A percentile compares a stretch with the other conserved stretches of the same genome.
These are phyloP conservation scores for Notodonta dromedarius DNA, from an alignment of 2,888 invertebrate genomes.

Conservation along the genomic window DNA sequence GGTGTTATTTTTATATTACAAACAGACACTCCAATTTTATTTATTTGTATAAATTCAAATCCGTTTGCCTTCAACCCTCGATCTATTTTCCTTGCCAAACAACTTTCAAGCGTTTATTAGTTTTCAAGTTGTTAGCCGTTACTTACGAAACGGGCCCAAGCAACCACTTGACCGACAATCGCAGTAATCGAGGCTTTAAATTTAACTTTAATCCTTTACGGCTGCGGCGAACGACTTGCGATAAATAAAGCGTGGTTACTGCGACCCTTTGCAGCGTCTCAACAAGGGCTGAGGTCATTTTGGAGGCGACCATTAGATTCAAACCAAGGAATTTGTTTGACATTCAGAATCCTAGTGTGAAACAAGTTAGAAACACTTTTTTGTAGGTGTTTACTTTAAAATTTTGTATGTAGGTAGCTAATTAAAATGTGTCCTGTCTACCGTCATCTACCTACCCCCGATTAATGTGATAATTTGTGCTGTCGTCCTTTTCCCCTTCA, in stretches of 20 bases:
- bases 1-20: too few species aligned
- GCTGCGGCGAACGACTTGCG: slow-evolving; percentile 26
- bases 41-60: too few species aligned
- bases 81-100: slow-evolving; percentile 4
- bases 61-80: neutral
- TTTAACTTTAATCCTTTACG: slow-evolving; percentile 38
- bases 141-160: slow-evolving; percentile 16
- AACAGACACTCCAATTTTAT: too few species aligned
- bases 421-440: too few species aligned
- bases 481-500: too few species aligned
- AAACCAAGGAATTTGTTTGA: slow-evolving; percentile 5
- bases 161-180: slow-evolving; percentile 37
- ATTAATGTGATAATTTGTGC: too few species aligned
- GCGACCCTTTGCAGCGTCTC: slow-evolving; percentile 24
- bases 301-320: slow-evolving; percentile 5
- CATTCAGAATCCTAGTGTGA: too few species aligned
- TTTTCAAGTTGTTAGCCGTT: slow-evolving; percentile 12
- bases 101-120: slow-evolving; percentile 11
- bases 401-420: too few species aligned
- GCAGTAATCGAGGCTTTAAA: slow-evolving; percentile 42
- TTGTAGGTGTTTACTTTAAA: too few species aligned
- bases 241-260: slow-evolving; percentile 40
- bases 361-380: too few species aligned
- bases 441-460: too few species aligned
- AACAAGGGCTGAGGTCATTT: slow-evolving; percentile 28